phyloP scores from a whole-genome alignment of 2,888 invertebrate species.

The Drosophila rubida region DNA sequence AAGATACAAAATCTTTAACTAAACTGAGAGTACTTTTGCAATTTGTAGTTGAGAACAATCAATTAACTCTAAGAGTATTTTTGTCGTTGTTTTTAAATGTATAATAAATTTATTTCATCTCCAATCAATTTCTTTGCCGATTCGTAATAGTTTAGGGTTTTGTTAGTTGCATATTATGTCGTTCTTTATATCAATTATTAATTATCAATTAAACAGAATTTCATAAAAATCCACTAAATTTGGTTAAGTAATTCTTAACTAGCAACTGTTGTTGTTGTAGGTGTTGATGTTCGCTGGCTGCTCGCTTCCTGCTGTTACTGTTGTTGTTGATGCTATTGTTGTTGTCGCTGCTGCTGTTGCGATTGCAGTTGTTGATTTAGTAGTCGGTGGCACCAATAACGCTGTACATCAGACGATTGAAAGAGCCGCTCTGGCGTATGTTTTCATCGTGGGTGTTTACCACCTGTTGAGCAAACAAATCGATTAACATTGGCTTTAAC shows the following conservation, averaged over 20 bases:
- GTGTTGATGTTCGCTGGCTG: slow-evolving; percentile 18
- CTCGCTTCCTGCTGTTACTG: slow-evolving; percentile 29
- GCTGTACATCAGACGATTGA: slow-evolving; percentile 96
- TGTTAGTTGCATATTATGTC: slow-evolving; percentile 65
- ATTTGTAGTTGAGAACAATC: slow-evolving; percentile 42
- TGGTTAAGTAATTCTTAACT: slow-evolving; percentile 71
- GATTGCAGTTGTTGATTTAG: slow-evolving; percentile 77
- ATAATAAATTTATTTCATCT: slow-evolving; percentile 61
- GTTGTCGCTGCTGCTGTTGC: slow-evolving; percentile 35
- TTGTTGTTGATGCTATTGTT: slow-evolving; percentile 38
- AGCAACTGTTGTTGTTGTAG: slow-evolving; percentile 41
- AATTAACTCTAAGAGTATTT: slow-evolving; percentile 38
- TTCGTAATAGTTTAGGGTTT: slow-evolving; percentile 67
- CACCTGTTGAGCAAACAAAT: slow-evolving; percentile 72
- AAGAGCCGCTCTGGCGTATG: slow-evolving; percentile 96
- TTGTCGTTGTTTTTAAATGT: slow-evolving; percentile 24
- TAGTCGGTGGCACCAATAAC: slow-evolving; percentile 92
- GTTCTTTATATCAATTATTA: slow-evolving; percentile 65
- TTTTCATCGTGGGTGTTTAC: slow-evolving; percentile 89
- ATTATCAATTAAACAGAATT: slow-evolving; percentile 77
- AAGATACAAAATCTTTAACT: slow-evolving; percentile 40
- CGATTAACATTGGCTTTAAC: slow-evolving; percentile 28
- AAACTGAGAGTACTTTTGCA: slow-evolving; percentile 20
- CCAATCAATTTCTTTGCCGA: slow-evolving; percentile 65
- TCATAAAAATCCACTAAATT: slow-evolving; percentile 78